phyloP scores from a whole-genome alignment of 92 coral and sea anemone genomes.

The Ricordea florida region DNA sequence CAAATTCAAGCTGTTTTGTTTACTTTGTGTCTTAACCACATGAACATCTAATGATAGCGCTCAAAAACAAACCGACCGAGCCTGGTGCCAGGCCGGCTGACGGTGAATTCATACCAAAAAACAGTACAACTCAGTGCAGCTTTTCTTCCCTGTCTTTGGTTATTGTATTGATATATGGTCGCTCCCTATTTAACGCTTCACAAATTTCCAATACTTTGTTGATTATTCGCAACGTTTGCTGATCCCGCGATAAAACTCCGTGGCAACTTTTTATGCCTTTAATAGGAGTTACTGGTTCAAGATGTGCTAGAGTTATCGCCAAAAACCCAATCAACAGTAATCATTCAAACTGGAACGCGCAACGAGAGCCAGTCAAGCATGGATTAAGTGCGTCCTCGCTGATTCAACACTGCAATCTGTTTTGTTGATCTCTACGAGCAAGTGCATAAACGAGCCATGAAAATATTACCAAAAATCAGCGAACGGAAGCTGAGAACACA shows the following conservation, averaged over 20 bases:
- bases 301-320: constrained; percentile 3
- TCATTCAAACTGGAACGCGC: not conserved
- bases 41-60: not conserved
- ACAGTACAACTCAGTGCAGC: no score
- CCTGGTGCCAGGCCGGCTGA: not conserved
- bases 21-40: not conserved
- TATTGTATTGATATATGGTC: not conserved
- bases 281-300: not conserved
- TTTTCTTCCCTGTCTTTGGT: no score
- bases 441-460: not conserved
- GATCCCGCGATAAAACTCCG: not conserved
- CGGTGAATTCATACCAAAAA: not conserved
- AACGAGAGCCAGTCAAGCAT: no score
- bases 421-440: not conserved
- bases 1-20: constrained; percentile 32
- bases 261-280: constrained; percentile 21
- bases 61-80: not conserved
- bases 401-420: not conserved
- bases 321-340: not conserved
- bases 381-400: not conserved
- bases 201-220: not conserved
- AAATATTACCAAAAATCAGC: not conserved
- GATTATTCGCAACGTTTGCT: not conserved
- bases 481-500: not conserved
- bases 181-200: not conserved